Evolutionary conservation across 2,888 invertebrate genomes (phyloP).

Genomic region (Phania funesta): DNA sequence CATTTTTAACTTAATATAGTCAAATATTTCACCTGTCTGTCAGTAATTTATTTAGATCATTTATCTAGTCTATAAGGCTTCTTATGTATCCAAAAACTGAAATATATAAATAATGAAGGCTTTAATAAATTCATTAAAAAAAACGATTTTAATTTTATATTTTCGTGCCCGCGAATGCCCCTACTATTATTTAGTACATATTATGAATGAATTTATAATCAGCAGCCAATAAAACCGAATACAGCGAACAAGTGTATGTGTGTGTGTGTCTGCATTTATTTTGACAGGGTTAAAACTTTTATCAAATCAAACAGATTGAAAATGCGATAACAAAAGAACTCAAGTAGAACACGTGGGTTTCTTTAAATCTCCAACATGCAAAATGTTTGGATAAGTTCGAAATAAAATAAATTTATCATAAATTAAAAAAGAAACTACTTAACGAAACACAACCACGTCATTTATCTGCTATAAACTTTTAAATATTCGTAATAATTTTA

Average conservation of each 20-base stretch:
- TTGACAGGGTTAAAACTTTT: slow-evolving; percentile 40
- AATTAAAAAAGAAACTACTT: slow-evolving; percentile 14
- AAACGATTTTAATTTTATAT: no score
- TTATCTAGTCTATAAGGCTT: no score
- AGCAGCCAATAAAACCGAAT: slow-evolving; percentile 18
- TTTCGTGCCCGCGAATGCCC: no score
- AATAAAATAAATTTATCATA: slow-evolving; percentile 21
- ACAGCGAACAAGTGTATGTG: neutral
- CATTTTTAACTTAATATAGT: no score
- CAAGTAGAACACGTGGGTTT: slow-evolving; percentile 57
- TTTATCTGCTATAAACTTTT: no score
- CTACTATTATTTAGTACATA: neutral
- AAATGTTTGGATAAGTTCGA: slow-evolving; percentile 24
- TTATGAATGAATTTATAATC: slow-evolving; percentile 7
- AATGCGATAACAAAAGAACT: slow-evolving; percentile 9
- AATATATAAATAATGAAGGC: no score
- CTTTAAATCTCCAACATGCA: slow-evolving; percentile 21
- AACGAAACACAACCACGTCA: neutral
- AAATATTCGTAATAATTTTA: no score
- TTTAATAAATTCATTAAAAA: no score
- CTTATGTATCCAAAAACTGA: no score
- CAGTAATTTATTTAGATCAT: no score
- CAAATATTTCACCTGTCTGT: no score
- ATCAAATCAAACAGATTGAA: slow-evolving; percentile 29
- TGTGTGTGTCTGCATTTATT: neutral